Percentiles rank a stretch among this genome's conserved stretches.
phyloP scores from a whole-genome alignment of 2,888 invertebrate genomes.

The Coremacera marginata region DNA sequence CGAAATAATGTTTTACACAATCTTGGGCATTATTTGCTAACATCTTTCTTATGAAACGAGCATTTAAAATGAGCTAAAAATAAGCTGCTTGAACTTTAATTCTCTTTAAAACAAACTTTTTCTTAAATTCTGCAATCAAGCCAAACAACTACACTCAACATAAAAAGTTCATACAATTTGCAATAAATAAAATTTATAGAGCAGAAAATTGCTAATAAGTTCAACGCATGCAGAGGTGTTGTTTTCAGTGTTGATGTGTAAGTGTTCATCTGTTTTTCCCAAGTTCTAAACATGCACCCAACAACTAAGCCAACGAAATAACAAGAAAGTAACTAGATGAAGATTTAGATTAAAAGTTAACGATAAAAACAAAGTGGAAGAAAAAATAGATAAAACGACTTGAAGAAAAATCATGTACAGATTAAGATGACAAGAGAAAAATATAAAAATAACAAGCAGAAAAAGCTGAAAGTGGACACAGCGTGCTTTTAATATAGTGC shows the following conservation, averaged over 20 bases:
- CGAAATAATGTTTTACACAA: too few relatives aligned
- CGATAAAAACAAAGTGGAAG: background rate
- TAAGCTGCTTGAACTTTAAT: too few relatives aligned
- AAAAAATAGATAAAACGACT: background rate
- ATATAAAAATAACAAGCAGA: background rate
- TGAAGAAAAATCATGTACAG: background rate
- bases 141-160: background rate
- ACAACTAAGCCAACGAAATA: background rate
- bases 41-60: too few relatives aligned
- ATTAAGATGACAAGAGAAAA: background rate
- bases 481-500: background rate
- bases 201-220: conserved; percentile 61
- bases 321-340: background rate
- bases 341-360: background rate
- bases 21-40: too few relatives aligned
- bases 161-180: conserved; percentile 47
- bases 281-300: background rate
- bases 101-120: too few relatives aligned
- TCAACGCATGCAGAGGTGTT: conserved; percentile 44
- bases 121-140: too few relatives aligned
- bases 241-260: background rate
- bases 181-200: conserved; percentile 61
- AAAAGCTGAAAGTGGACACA: background rate
- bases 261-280: background rate
- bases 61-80: too few relatives aligned